Evolutionary conservation across 2,113 vertebrate genomes (phyloP), one percentile per base, ranked within the genome.

Genomic region (Calyptommatus sinebrachiatus): DNA sequence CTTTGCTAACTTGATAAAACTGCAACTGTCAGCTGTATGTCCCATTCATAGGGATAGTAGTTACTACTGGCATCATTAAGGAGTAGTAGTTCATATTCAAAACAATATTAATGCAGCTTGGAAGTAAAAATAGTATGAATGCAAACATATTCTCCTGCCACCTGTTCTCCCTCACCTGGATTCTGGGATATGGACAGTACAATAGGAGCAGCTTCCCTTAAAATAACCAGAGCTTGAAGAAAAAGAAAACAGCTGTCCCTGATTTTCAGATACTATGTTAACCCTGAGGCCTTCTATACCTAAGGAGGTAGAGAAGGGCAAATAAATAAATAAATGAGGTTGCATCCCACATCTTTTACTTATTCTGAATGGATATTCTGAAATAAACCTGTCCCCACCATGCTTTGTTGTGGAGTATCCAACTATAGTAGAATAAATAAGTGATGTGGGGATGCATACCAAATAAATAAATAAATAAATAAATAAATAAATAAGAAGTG

Each of bases 1-100:
- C 86, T 63, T 87, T 72, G 1, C 46, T 82, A 65, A 80, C 73
- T 62, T 53, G n/a, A 75, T 48, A 78, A 65, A 82, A 84, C 85
- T 80, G 76, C 81, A 78, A 81, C 73, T 83, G 81, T 82, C n/a
- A 45, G 28, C 71, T 73, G 79, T 71, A 69, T 82, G 10, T 28
- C 31, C 18, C 6, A 24, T 57, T 67, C 67, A 67, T 80, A 31
- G 1, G 1, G 24, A 28, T 26, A 29, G 26, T 53, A 76, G 18
- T 46, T 12, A 24, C 57, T 73, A 48, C 21, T 68, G 57, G 26
- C 24, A 22, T 63, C 76, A 22, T 53, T 71, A 53, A 73, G 73
- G 77, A 14, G 70, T 29, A 69, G 67, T 72, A 46, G 61, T 81
- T 60, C 4, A 24, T 31, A 24, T 21, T 28, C 46, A n/a, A 66